Conservation (phyloP, 2,888 invertebrate genomes). For the Drosophila subquinaria region DNA sequence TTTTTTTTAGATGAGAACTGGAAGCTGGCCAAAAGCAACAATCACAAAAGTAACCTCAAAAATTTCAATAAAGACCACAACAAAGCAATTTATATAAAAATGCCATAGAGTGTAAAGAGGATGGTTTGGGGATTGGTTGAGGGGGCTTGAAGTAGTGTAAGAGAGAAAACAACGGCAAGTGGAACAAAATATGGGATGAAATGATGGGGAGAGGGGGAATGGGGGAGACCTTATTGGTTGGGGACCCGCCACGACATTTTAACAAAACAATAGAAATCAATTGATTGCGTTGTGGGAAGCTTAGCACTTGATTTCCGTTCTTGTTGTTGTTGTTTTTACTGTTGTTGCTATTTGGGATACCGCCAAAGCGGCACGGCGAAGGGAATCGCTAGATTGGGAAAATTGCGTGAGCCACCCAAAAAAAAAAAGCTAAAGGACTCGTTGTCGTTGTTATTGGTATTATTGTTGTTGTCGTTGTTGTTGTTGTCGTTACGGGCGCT, state of each 20-base stretch:
- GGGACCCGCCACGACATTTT: constrained; percentile 75
- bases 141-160: neutral
- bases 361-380: constrained; percentile 25
- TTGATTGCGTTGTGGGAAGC: constrained; percentile 83
- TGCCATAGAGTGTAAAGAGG: constrained; percentile 55
- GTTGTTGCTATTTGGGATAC: constrained; percentile 46
- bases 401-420: constrained; percentile 71
- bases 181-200: constrained; percentile 55
- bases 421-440: constrained; percentile 66
- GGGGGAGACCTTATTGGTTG: constrained; percentile 21
- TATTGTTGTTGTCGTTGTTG: constrained; percentile 47
- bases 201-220: neutral
- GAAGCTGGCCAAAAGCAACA: constrained; percentile 74
- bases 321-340: constrained; percentile 36
- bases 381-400: constrained; percentile 30
- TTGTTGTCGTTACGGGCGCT: constrained; percentile 66
- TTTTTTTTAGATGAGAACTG: constrained; percentile 41
- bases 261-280: constrained; percentile 83
- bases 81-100: constrained; percentile 83
- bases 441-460: constrained; percentile 42
- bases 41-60: constrained; percentile 81
- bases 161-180: constrained; percentile 61
- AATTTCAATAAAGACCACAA: constrained; percentile 83
- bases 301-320: constrained; percentile 82
- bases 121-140: neutral